Evolutionary conservation across 2,113 vertebrate genomes (phyloP), one percentile per base, ranked within the genome.

Genomic region (Poeciliopsis turrubarensis): DNA sequence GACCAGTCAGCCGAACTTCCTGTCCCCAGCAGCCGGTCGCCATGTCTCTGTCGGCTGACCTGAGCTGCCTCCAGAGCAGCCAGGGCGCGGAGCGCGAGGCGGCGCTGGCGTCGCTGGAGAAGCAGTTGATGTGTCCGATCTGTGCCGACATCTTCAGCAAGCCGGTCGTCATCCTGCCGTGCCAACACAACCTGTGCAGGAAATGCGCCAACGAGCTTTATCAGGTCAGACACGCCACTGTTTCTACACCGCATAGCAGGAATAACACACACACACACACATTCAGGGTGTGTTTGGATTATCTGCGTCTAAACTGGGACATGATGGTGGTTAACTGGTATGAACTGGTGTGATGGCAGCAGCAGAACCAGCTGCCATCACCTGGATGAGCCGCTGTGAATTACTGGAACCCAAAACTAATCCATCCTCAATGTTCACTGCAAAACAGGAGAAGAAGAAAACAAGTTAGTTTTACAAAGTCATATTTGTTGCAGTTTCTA

Each of bases 131-230:
- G 79, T 95, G 95, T 47, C 95, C 95, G 27, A 94, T 95, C 88
- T 95, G 95, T 37, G 73, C 93, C 78, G 91, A 95, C 72, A 84
- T 95, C 41, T 94, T 95, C 82, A 93, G 73, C 75, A 95, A 95
- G 54, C 95, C 95, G 0, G 94, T 95, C 68, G 94, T 95, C 64
- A 95, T 95, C 64, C 92, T 95, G 86, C 95, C 95, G 10, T 95
- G 95, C 30, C 89, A 94, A 68, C 95, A 95, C 86, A 95, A 95
- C 91, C 92, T 95, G 25, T 95, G 95, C 78, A 92, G 95, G 70
- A 95, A 94, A 87, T 94, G 92, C 75, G 91, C 93, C 54, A 94
- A 94, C 62, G 92, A 94, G 44, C 90, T 94, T 17, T 94, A 94
- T 79, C 93, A 94, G 94, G 94, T 94, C 5, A 30, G 34, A 37